These are phyloP conservation scores for Calameuta pallipes DNA, from an alignment of 2,888 invertebrate genomes.

Conservation along the genomic window DNA sequence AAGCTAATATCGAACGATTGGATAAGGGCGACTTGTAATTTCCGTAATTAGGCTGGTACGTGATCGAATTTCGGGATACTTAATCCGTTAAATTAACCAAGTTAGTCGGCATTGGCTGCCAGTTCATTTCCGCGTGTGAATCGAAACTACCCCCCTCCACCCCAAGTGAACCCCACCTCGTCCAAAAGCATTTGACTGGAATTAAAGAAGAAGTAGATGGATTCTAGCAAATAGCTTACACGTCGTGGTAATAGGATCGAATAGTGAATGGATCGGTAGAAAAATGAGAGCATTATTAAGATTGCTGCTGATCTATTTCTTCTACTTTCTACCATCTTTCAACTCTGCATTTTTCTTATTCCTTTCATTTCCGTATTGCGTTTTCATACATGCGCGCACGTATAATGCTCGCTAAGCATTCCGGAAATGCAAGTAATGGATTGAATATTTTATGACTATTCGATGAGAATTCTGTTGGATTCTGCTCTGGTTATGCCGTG, in stretches of 20 bases:
- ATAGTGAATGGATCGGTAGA: conserved; percentile 8
- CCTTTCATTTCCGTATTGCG: not conserved
- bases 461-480: not conserved
- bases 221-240: not conserved
- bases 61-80: conserved; percentile 36
- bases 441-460: not conserved
- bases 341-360: not conserved
- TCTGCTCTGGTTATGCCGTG: not conserved
- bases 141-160: not conserved
- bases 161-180: not conserved
- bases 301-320: conserved; percentile 28
- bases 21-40: conserved; percentile 32
- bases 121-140: conserved; percentile 5
- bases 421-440: conserved; percentile 2
- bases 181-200: not conserved
- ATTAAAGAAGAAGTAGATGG: not conserved
- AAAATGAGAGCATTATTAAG: conserved; percentile 42
- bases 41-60: conserved; percentile 36
- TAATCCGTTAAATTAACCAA: conserved; percentile 29
- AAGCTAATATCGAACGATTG: conserved; percentile 1
- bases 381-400: not conserved
- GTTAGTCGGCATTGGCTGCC: conserved; percentile 4
- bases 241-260: not conserved
- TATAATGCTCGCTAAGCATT: not conserved
- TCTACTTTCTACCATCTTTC: conserved; percentile 14